These are phyloP conservation scores for Tiliacea aurago DNA, from an alignment of 2,888 invertebrate species.

Conservation along the genomic window DNA sequence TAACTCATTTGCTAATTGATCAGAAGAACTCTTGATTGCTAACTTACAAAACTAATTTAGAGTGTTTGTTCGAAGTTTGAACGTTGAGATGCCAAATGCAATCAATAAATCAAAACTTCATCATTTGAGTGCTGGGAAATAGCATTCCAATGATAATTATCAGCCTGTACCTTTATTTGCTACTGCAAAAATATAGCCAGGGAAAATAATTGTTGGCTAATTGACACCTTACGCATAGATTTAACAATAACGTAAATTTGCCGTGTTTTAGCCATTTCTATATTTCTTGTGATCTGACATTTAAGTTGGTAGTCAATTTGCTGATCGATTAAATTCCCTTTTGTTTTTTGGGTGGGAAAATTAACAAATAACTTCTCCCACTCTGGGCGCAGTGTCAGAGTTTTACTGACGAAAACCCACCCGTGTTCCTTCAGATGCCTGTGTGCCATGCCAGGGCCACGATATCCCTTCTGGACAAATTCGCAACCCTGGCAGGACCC, in stretches of 20 bases:
- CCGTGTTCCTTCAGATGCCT: no score
- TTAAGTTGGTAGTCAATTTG: neutral
- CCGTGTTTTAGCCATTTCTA: neutral
- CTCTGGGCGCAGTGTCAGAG: no score
- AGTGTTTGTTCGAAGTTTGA: conserved; percentile 39
- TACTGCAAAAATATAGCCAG: neutral
- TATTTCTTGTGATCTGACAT: neutral
- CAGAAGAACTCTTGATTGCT: conserved; percentile 28
- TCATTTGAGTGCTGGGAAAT: neutral
- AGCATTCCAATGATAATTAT: neutral
- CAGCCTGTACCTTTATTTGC: neutral
- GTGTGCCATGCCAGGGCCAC: no score
- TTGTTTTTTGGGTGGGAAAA: no score
- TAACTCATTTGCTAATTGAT: conserved; percentile 47
- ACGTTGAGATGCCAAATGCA: conserved; percentile 22
- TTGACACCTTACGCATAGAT: no score
- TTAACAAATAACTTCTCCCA: no score
- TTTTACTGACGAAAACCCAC: no score
- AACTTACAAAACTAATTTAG: conserved; percentile 45
- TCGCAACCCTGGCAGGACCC: no score
- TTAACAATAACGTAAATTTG: neutral
- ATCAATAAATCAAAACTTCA: conserved; percentile 29
- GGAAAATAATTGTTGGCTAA: neutral
- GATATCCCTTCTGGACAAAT: no score
- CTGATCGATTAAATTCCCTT: no score